Evolutionary conservation across 2,888 invertebrate species (phyloP).

Genomic region (Troglohyphantes excavatus): DNA sequence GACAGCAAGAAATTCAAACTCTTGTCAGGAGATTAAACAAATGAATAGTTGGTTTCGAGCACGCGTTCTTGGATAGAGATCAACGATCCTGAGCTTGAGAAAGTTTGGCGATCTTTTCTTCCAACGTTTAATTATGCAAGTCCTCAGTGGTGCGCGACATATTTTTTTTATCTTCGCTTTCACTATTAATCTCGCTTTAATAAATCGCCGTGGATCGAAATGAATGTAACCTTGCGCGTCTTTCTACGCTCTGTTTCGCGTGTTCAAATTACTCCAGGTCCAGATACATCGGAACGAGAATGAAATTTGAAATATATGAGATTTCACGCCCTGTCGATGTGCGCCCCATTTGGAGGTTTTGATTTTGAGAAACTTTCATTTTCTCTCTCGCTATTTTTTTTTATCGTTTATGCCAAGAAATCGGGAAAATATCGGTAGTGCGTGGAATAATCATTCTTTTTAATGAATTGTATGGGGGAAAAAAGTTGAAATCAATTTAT

Average conservation of each 20-base stretch:
- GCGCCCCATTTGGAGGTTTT: too few relatives aligned
- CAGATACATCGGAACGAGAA: constrained; percentile 9
- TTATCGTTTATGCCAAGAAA: too few relatives aligned
- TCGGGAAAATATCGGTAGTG: too few relatives aligned
- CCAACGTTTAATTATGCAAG: constrained; percentile 36
- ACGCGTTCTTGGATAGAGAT: neutral
- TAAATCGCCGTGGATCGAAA: constrained; percentile 22
- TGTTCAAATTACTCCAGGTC: neutral
- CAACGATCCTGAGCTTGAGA: neutral
- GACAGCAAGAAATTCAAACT: neutral
- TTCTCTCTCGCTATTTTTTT: too few relatives aligned
- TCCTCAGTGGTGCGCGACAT: neutral
- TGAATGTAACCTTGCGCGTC: constrained; percentile 58
- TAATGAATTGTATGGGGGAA: too few relatives aligned
- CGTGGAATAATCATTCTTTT: too few relatives aligned
- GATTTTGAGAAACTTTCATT: too few relatives aligned
- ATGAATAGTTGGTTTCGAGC: neutral
- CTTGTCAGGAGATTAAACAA: neutral
- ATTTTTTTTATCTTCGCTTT: constrained; percentile 19
- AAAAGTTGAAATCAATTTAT: too few relatives aligned
- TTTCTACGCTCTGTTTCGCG: constrained; percentile 60
- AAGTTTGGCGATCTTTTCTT: constrained; percentile 35
- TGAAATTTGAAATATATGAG: constrained; percentile 9
- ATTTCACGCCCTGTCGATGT: constrained; percentile 27
- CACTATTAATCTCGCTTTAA: constrained; percentile 19